Percentiles rank a stretch among this genome's conserved stretches.
phyloP scores from a whole-genome alignment of 2,113 vertebrate genomes.

The Suncus etruscus region DNA sequence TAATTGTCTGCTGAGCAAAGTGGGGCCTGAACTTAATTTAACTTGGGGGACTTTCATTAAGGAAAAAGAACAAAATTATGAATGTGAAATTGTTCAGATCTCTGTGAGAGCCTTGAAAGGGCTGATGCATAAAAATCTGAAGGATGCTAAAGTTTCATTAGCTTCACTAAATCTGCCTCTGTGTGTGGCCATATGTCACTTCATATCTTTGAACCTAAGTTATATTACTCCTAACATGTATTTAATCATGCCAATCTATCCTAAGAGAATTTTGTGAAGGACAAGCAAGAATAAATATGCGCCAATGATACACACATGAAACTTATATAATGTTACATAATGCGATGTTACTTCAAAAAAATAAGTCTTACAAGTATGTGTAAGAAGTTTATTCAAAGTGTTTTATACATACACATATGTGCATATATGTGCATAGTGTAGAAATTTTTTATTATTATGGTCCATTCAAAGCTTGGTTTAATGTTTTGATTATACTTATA shows the following conservation, averaged over 20 bases:
- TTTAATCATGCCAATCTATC: constrained; percentile 9
- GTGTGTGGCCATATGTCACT: background rate
- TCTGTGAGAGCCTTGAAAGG: background rate
- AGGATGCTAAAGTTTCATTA: background rate
- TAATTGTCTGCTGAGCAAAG: background rate
- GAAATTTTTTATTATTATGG: background rate
- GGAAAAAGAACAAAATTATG: constrained; percentile 13
- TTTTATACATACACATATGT: background rate
- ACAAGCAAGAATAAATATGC: background rate
- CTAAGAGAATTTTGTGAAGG: background rate
- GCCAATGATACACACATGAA: background rate
- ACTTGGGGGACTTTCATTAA: constrained; percentile 30
- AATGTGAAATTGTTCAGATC: constrained; percentile 4
- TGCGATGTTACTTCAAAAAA: background rate
- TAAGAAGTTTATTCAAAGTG: constrained; percentile 13
- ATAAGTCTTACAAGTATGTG: background rate
- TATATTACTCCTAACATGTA: constrained; percentile 51
- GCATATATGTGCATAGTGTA: background rate
- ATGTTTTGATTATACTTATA: constrained; percentile 23
- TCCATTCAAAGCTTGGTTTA: background rate
- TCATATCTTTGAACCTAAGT: constrained; percentile 2
- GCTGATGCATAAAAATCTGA: background rate
- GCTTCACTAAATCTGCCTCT: background rate
- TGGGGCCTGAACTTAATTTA: background rate
- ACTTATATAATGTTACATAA: background rate